Conservation (phyloP, 37 sponge, comb jelly and placozoan genomes). For the Petrosia ficiformis region DNA sequence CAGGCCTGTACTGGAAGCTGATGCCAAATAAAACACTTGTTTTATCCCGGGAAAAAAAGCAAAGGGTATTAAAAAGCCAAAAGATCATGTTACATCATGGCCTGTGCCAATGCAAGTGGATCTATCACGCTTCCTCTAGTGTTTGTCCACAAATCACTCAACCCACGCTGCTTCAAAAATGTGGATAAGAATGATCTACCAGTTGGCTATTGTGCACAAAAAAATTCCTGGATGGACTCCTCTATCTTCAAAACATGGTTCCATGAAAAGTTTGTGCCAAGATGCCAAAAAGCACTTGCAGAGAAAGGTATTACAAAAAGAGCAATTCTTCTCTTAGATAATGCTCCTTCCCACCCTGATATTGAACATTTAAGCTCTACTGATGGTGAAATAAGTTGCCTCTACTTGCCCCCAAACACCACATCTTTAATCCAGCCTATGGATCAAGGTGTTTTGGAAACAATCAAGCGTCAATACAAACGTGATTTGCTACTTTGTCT, state of each 20-base stretch:
- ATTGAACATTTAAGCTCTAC: neutral
- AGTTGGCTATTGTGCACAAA: conserved; percentile 25
- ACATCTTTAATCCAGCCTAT: conserved; percentile 49
- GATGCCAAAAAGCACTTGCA: conserved; percentile 7
- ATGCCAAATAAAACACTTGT: too few species aligned
- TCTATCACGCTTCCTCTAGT: too few species aligned
- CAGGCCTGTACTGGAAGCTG: too few species aligned
- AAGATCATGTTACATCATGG: too few species aligned
- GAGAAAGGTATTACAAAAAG: conserved; percentile 1
- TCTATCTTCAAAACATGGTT: conserved; percentile 33
- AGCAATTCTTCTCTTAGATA: conserved; percentile 50
- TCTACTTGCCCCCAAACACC: conserved; percentile 36
- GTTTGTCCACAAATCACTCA: too few species aligned
- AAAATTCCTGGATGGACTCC: conserved; percentile 42
- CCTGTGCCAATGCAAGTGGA: too few species aligned
- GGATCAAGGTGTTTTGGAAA: conserved; percentile 60
- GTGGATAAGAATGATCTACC: too few species aligned
- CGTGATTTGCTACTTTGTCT: conserved; percentile 19
- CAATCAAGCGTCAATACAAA: conserved; percentile 33
- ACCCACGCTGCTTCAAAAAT: too few species aligned
- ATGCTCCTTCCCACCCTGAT: conserved; percentile 54
- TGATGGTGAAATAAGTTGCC: conserved; percentile 28
- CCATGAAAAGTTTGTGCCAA: conserved; percentile 34
- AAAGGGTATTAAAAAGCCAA: too few species aligned
- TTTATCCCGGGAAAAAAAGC: too few species aligned